Percentiles rank a stretch among this genome's conserved stretches.
Evolutionary conservation across 2,888 invertebrate genomes (phyloP).

Genomic region (Diachrysia chrysitis): DNA sequence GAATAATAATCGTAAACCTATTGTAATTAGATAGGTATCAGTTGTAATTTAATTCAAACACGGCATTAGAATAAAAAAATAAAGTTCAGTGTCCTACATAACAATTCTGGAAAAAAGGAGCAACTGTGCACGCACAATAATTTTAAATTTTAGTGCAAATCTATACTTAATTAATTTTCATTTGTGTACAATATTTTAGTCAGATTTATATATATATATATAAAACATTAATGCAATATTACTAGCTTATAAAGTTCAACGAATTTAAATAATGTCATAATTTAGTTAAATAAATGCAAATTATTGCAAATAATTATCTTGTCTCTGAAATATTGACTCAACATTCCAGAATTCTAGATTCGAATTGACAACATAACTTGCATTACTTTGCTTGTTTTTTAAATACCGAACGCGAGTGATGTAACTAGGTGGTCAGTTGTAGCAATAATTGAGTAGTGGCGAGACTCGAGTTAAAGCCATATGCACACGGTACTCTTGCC

Average conservation of each 20-base stretch:
- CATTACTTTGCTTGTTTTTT: too few relatives aligned
- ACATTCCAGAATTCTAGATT: background rate
- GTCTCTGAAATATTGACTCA: background rate
- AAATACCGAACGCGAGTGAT: conserved; percentile 8
- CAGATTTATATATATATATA: background rate
- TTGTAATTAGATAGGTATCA: background rate
- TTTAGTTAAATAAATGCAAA: background rate
- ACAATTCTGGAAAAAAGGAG: background rate
- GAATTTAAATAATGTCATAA: background rate
- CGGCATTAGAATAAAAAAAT: background rate
- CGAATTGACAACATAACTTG: conserved; percentile 13
- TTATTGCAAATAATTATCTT: background rate
- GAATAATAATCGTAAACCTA: background rate
- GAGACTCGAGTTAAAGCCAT: conserved; percentile 27
- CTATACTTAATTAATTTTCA: too few relatives aligned
- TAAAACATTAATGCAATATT: background rate
- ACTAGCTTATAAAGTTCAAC: background rate
- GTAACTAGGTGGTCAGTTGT: conserved; percentile 17
- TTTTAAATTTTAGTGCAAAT: too few relatives aligned
- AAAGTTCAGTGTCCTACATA: conserved; percentile 5
- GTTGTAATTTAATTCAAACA: background rate
- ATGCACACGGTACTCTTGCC: conserved; percentile 36
- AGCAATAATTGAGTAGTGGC: conserved; percentile 31
- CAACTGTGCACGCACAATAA: background rate
- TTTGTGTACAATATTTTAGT: background rate